Base-by-base conservation (phyloP, 2,888 invertebrate species). In the Rhagonycha fulva region DNA sequence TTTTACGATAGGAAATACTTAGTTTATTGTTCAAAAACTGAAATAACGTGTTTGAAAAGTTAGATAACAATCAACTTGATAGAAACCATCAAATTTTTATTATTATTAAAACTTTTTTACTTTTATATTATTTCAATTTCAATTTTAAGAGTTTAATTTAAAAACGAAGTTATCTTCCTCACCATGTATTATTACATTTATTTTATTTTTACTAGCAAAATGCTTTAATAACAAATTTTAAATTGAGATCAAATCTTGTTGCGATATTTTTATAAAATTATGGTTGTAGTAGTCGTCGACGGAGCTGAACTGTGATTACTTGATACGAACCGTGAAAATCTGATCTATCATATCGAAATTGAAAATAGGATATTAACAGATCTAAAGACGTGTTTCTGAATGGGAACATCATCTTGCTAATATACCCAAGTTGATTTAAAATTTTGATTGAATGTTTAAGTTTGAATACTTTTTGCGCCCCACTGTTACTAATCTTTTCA, bases 41-140 rank as follows among this genome's bases (percentile, higher is more conserved):
- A 47, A 47, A 47, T n/a, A 47, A 76, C 76, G 73, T 76, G 76
- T 70, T 76, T 70, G 67, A 70, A 62, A 75, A 72, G 73, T 72
- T 70, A 70, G 76, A 76, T 76, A 76, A 70, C 70, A 70, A 76
- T 76, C 76, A 73, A 66, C 60, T 76, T 70, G 72, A 73, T 70
- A 24, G 75, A 68, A 75, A 72, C 71, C 70, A 70, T 61, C 26
- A 76, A 76, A 66, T 70, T 76, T 76, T 73, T 76, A 73, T 76
- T 73, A 66, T 70, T n/a, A 69, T 76, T 72, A 71, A 47, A 47
- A n/a, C n/a, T 47, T 47, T 47, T 47, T 47, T n/a, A 47, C 47
- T 47, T 32, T 47, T 47, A 47, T 47, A n/a, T 47, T 47, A 47
- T 47, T 47, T 47, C 47, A 7, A 47, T 47, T 47, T 47, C 47